Evolutionary conservation across 2,888 invertebrate species (phyloP).

Genomic region (Petrolisthes manimaculis): DNA sequence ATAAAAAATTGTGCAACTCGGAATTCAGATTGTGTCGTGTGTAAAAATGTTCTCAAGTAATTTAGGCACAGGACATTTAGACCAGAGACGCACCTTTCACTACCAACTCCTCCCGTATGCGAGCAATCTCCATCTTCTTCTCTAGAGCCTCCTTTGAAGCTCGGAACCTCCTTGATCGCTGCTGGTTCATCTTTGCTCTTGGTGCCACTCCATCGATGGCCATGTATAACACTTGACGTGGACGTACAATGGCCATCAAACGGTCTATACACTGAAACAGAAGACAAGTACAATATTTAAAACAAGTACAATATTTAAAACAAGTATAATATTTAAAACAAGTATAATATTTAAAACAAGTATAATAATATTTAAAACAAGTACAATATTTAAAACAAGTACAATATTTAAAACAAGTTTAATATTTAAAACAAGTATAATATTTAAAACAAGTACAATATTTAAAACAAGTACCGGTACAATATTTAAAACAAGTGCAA

Average conservation of each 20-base stretch:
- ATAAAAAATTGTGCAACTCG: neutral
- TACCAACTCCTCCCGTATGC: slow-evolving; percentile 81
- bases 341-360: too few relatives aligned
- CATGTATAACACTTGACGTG: slow-evolving; percentile 95
- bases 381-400: too few relatives aligned
- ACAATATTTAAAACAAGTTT: neutral
- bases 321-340: neutral
- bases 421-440: too few relatives aligned
- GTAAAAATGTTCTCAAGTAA: neutral
- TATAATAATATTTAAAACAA: too few relatives aligned
- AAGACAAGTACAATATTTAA: neutral
- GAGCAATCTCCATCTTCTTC: slow-evolving; percentile 86
- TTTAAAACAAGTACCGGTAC: too few relatives aligned
- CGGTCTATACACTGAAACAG: slow-evolving; percentile 76
- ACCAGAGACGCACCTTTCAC: slow-evolving; percentile 75
- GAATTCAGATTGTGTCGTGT: neutral
- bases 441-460: neutral
- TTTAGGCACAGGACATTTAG: slow-evolving; percentile 70
- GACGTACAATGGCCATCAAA: slow-evolving; percentile 91
- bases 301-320: too few relatives aligned
- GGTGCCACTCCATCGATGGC: slow-evolving; percentile 98
- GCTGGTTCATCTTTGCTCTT: slow-evolving; percentile 99
- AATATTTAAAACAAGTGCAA: too few relatives aligned
- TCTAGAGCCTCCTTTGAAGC: slow-evolving; percentile 95
- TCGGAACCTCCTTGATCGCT: slow-evolving; percentile 94